Base-by-base conservation (phyloP, 2,888 invertebrate genomes). In the Atrina japonica region DNA sequence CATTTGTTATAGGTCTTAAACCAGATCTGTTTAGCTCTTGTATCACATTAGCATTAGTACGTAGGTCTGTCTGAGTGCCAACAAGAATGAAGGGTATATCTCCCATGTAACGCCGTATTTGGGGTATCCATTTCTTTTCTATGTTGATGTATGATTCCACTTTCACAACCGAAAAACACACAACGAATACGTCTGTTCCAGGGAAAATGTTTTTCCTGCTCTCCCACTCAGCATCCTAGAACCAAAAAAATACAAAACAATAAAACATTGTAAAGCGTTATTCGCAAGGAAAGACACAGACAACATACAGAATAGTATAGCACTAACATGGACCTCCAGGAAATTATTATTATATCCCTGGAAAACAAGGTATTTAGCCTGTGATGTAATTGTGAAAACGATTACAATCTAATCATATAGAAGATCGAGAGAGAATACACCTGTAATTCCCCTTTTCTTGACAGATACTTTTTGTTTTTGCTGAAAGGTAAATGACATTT, bases 121-220 rank as follows among this genome's bases (percentile, higher is more conserved):
- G 82, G 16, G 85, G 84, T 41, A 84, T 66, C 85, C 85, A 86
- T 43, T 83, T 75, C 30, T 77, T 70, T 47, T 83, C 77, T 35
- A 83, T 81, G 61, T 84, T 81, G 23, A 45, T 60, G 30, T 83
- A 74, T 1, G 84, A 81, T 25, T 81, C 80, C 18, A 85, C 85
- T 45, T 80, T 76, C 27, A 86, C 82, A 7, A 84, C 83, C 6
- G 84, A 84, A 65, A 84, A 86, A 70, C 86, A 86, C 67, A 86
- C 77, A 23, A 86, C 78, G 69, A 86, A 83, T 3, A 84, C 77
- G 67, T 86, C 82, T 1, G 86, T 77, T 27, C 80, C 83, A 3
- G 77, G 71, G 68, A 78, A 83, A 29, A 76, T 72, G 52, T 77
- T 77, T 23, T 77, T 73, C 21, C 83, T 72, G 1, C 70, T 63